Percentiles rank a stretch among this genome's conserved stretches.
phyloP scores from a whole-genome alignment of 2,888 invertebrate genomes.

The Linnaemya tessellans region DNA sequence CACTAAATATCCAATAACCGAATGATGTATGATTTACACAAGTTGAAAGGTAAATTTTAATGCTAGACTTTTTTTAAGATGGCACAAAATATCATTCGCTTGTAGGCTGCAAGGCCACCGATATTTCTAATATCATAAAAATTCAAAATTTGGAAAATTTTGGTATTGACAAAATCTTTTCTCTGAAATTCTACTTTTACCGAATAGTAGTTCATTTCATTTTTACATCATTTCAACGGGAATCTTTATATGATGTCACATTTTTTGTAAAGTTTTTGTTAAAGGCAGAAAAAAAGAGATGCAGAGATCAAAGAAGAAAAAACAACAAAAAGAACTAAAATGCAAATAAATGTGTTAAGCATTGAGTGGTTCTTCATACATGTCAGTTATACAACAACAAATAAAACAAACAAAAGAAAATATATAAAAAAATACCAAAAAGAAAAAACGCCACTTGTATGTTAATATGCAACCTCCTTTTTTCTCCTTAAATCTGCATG shows the following conservation, averaged over 20 bases:
- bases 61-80: too few relatives aligned
- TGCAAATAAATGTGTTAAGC: slow-evolving; percentile 78
- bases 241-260: slow-evolving; percentile 38
- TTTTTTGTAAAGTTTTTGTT: slow-evolving; percentile 19
- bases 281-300: slow-evolving; percentile 23
- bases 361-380: slow-evolving; percentile 71
- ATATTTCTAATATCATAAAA: too few relatives aligned
- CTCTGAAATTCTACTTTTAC: background rate
- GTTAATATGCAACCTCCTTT: slow-evolving; percentile 61
- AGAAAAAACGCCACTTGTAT: slow-evolving; percentile 60
- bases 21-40: too few relatives aligned
- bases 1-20: too few relatives aligned
- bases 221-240: background rate
- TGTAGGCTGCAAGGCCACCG: too few relatives aligned
- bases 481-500: slow-evolving; percentile 54
- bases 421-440: slow-evolving; percentile 19
- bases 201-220: background rate
- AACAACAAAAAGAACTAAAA: slow-evolving; percentile 66
- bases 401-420: slow-evolving; percentile 8
- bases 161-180: too few relatives aligned
- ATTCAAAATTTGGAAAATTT: too few relatives aligned
- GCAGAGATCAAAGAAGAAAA: slow-evolving; percentile 62
- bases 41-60: too few relatives aligned
- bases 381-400: slow-evolving; percentile 51
- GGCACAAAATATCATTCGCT: too few relatives aligned